Evolutionary conservation across 2,797 vertebrate genomes (phyloP).

Genomic region (Coreius guichenoti): DNA sequence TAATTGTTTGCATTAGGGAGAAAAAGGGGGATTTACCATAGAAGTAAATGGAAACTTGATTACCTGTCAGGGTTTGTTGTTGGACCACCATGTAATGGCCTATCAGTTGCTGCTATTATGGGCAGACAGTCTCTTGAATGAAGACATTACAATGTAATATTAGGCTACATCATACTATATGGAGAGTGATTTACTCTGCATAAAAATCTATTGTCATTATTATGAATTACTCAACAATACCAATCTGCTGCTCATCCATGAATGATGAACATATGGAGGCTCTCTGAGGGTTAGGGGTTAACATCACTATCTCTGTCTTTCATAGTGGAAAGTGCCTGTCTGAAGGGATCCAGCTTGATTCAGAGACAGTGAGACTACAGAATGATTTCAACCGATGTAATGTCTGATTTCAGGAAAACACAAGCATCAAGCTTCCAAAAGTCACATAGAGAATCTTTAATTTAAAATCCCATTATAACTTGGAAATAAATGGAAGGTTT

Average conservation of each 20-base stretch:
- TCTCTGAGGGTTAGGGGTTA: slow-evolving; percentile 20
- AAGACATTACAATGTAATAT: slow-evolving; percentile 4
- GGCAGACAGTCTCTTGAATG: background rate
- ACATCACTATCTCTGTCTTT: background rate
- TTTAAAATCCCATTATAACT: background rate
- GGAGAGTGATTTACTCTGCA: background rate
- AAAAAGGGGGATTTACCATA: background rate
- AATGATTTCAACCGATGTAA: background rate
- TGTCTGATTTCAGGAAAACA: slow-evolving; percentile 10
- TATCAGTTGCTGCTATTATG: slow-evolving; percentile 1
- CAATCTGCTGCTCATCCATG: background rate
- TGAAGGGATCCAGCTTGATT: slow-evolving; percentile 17
- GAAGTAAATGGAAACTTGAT: background rate
- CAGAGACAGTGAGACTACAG: background rate
- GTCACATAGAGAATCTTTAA: background rate
- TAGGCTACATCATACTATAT: background rate
- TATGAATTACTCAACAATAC: background rate
- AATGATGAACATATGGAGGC: slow-evolving; percentile 2
- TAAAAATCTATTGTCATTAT: background rate
- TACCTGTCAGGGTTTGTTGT: background rate
- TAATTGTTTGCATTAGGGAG: slow-evolving; percentile 3
- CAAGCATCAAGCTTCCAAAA: background rate
- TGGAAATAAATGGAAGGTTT: background rate
- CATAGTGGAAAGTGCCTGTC: background rate
- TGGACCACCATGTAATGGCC: background rate